phyloP scores from a whole-genome alignment of 1,140 invertebrate genomes.

The Drosophila nasuta region DNA sequence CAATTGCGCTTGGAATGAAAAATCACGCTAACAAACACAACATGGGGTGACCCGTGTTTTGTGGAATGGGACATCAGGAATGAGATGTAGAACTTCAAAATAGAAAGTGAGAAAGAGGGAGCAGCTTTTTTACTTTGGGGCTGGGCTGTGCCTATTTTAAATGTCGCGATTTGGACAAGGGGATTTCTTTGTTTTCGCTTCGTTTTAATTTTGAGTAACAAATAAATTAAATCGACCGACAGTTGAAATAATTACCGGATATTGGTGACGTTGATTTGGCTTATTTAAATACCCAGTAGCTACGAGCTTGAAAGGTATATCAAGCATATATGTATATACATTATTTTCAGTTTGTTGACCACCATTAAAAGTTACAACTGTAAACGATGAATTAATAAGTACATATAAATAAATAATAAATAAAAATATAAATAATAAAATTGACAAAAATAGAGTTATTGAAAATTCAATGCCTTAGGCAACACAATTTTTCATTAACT shows the following conservation, averaged over 20 bases:
- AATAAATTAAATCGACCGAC: slow-evolving; percentile 83
- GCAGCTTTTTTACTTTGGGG: neutral
- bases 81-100: neutral
- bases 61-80: neutral
- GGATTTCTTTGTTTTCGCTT: slow-evolving; percentile 77
- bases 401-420: no score
- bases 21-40: slow-evolving; percentile 77
- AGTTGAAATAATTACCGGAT: slow-evolving; percentile 80
- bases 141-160: slow-evolving; percentile 62
- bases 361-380: no score
- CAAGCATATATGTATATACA: neutral
- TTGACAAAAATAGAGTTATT: no score
- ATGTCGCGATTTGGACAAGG: slow-evolving; percentile 75
- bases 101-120: neutral
- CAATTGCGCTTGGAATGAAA: slow-evolving; percentile 81
- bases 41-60: slow-evolving; percentile 21
- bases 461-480: no score
- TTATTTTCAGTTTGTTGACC: no score
- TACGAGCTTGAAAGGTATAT: neutral
- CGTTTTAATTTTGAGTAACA: slow-evolving; percentile 81
- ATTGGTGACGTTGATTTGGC: slow-evolving; percentile 67
- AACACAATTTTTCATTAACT: no score
- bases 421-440: no score
- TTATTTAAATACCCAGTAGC: slow-evolving; percentile 24
- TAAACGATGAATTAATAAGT: no score